These are phyloP conservation scores for Lamproptera curius DNA, from an alignment of 2,888 invertebrate species.

Conservation along the genomic window DNA sequence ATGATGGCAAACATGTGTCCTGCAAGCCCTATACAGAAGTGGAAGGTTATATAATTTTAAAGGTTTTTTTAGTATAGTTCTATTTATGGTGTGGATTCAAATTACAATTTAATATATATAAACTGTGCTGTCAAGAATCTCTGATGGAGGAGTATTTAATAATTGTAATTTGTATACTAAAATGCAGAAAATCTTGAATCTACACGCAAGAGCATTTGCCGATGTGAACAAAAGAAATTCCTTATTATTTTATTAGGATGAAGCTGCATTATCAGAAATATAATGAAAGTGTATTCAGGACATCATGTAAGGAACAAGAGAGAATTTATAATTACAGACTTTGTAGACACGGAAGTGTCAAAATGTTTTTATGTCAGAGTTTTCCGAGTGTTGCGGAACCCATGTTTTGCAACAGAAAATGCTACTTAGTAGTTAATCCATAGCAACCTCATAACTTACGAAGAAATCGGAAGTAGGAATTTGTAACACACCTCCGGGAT, in stretches of 20 bases:
- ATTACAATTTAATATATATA: not conserved
- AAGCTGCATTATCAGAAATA: slow-evolving; percentile 12
- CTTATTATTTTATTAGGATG: slow-evolving; percentile 16
- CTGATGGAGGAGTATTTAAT: not conserved
- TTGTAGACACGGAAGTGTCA: slow-evolving; percentile 21
- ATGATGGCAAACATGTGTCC: not conserved
- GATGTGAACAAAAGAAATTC: not conserved
- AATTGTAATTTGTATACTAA: not conserved
- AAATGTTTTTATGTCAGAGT: slow-evolving; percentile 15
- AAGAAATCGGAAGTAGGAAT: slow-evolving; percentile 26
- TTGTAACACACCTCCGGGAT: too few relatives aligned
- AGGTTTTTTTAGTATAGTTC: not conserved
- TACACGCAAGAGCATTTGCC: not conserved
- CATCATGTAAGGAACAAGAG: slow-evolving; percentile 20
- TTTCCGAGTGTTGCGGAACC: slow-evolving; percentile 1
- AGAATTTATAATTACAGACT: slow-evolving; percentile 24
- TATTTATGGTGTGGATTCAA: not conserved
- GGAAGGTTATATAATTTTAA: not conserved
- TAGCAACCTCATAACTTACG: not conserved
- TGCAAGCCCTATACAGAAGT: not conserved
- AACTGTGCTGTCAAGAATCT: not conserved
- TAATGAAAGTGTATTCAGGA: too few relatives aligned
- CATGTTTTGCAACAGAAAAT: slow-evolving; percentile 18
- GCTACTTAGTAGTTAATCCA: slow-evolving; percentile 1
- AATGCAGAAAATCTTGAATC: not conserved